Evolutionary conservation across 2,113 vertebrate genomes (phyloP), one percentile per base, ranked within the genome.

Genomic region (Grammomys dolichurus): DNA sequence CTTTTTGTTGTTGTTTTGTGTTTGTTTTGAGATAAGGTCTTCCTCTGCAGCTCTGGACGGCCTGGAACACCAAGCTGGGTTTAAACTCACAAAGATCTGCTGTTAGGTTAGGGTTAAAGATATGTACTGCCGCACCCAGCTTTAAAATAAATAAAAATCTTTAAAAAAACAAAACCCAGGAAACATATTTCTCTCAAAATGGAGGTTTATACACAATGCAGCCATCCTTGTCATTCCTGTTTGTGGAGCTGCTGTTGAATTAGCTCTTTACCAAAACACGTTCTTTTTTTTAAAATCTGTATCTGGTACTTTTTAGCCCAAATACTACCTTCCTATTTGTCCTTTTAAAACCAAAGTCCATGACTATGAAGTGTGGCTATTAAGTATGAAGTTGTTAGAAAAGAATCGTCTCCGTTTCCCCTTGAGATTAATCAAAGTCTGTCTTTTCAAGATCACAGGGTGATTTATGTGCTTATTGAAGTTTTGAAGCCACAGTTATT

Each of bases 361-460:
- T 82, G 70, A 20, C 67, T 87, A 26, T 95, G n/a, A 69, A 97
- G 28, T 36, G 54, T 90, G 48, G 20, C 9, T 48, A 69, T 73
- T 67, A 40, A 56, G 40, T 60, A 10, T 60, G 63, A 90, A 16
- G 13, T 85, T 78, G 67, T 78, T 86, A 87, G 72, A n/a, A 70
- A 88, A 76, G 56, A 54, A 76, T 70, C 16, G 54, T 86, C n/a
- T 89, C 65, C 46, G 51, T 56, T 56, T 5, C 70, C 26, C 40
- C 40, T 22, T 77, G 22, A 84, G 6, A 40, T 94, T 77, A 97
- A 67, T 87, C 46, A 31, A 33, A 91, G 84, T 48, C 80, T 87
- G 1, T 12, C 22, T 93, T 96, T 95, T 94, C 84, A 93, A 78
- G 48, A 69, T 69, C 54, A 11, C 33, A 87, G 58, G 26, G 76